phyloP scores from a whole-genome alignment of 2,113 vertebrate genomes.

The Heliornis fulica region DNA sequence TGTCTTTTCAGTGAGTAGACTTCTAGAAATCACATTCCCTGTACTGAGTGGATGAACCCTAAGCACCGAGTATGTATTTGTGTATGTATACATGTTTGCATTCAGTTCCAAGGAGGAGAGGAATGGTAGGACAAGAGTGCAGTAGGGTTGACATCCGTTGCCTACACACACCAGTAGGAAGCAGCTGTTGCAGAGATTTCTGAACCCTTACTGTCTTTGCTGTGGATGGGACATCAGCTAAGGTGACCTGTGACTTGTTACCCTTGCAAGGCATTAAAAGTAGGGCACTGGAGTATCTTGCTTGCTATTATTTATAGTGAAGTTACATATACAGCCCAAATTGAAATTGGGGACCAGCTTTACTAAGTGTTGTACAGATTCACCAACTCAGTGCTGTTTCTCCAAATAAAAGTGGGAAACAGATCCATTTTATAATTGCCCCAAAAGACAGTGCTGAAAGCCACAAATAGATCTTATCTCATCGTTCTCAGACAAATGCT shows the following conservation, averaged over 20 bases:
- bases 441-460: background rate
- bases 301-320: background rate
- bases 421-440: background rate
- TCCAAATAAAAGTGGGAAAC: background rate
- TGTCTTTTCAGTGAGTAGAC: background rate
- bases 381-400: rapidly evolving
- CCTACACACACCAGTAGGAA: background rate
- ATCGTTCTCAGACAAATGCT: background rate
- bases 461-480: background rate
- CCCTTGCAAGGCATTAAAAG: background rate
- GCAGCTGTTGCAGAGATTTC: background rate
- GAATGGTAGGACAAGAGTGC: background rate
- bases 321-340: background rate
- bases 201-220: background rate
- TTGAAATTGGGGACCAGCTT: background rate
- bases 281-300: background rate
- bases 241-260: background rate
- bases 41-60: background rate
- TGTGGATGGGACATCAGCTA: background rate
- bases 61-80: background rate
- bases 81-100: background rate
- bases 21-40: background rate
- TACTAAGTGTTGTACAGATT: background rate
- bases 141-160: background rate
- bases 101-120: background rate